Conservation (phyloP, 2,113 vertebrate genomes). For the Larimichthys polyactis region DNA sequence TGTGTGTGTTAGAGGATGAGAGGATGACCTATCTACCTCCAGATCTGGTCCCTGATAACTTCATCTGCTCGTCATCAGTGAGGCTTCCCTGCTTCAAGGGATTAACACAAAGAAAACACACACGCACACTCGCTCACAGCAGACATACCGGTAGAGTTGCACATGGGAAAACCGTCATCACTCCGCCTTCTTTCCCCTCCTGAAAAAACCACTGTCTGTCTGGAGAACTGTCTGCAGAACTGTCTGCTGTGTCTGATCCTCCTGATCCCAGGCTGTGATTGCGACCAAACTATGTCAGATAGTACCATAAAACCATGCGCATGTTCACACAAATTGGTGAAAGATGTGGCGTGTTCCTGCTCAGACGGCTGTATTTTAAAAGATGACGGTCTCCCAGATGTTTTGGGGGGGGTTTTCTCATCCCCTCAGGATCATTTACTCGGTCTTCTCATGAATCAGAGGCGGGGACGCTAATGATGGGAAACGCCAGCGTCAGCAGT, state of each 20-base stretch:
- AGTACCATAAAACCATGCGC: conserved; percentile 1
- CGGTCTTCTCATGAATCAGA: conserved; percentile 17
- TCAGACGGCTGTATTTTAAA: conserved; percentile 23
- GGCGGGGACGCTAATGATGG: conserved; percentile 41
- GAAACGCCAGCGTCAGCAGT: conserved; percentile 29
- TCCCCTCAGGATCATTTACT: conserved; percentile 29
- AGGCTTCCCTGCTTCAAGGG: conserved; percentile 18
- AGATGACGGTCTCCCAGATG: conserved; percentile 55
- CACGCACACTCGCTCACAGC: conserved; percentile 1
- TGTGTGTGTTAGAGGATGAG: conserved; percentile 15
- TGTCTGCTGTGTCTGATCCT: conserved; percentile 18
- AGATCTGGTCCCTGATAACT: conserved; percentile 32
- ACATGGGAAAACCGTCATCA: conserved; percentile 44
- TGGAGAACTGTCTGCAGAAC: conserved; percentile 14
- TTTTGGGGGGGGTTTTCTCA: conserved; percentile 36
- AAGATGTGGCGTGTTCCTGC: not conserved
- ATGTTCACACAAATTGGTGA: conserved; percentile 13
- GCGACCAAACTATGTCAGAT: not conserved
- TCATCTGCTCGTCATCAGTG: conserved; percentile 23
- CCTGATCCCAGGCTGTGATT: not conserved
- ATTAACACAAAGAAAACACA: conserved; percentile 10
- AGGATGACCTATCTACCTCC: not conserved
- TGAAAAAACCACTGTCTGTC: conserved; percentile 41
- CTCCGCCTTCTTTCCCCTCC: not conserved
- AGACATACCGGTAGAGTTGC: conserved; percentile 16